Base-by-base conservation (phyloP, 1,140 invertebrate genomes). In the Drosophila tristis region DNA sequence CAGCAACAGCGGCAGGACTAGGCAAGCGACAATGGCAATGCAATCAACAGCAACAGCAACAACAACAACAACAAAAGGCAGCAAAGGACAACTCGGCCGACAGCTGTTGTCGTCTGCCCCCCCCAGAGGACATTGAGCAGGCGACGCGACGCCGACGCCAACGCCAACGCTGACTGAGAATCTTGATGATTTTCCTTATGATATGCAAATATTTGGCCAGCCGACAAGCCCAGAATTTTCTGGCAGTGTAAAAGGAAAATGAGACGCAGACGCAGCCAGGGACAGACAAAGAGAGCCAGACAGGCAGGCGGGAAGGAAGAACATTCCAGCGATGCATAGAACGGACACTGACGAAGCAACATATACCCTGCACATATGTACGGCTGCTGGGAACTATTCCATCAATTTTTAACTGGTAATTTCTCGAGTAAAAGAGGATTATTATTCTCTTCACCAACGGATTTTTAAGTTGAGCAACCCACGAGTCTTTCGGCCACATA, bases 161-260 rank as follows among this genome's bases (percentile, higher is more conserved):
- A 35, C 53, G 20, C 45, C 23, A 31, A 15, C 29, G 57, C 23
- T 64, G 61, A 15, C 2, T 9, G 9, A 4, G 31, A 11, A 9
- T 57, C 20, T 23, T 48, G 49, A 44, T 23, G 47, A 25, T 62
- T 39, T 58, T 54, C 55, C 81, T 81, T 80, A 86, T 81, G 74
- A 78, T 64, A 74, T 87, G 78, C 78, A 81, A 86, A 86, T 86
- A 74, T 86, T 86, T 86, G 60, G 16, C 6, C 68, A 59, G 26
- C 9, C 56, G 57, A 57, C 66, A 59, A 63, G 54, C 64, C 48
- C 63, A 53, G 63, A 50, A 45, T 60, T 79, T 84, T 79, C 62
- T 26, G 45, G 8, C 74, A 85, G 66, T 80, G 67, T 59, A 86
- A 56, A 29, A 44, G 47, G 39, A 50, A 57, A 25, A 74, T 51